Evolutionary conservation across 2,888 invertebrate genomes (phyloP).

Genomic region (Thysanoteuthis rhombus): DNA sequence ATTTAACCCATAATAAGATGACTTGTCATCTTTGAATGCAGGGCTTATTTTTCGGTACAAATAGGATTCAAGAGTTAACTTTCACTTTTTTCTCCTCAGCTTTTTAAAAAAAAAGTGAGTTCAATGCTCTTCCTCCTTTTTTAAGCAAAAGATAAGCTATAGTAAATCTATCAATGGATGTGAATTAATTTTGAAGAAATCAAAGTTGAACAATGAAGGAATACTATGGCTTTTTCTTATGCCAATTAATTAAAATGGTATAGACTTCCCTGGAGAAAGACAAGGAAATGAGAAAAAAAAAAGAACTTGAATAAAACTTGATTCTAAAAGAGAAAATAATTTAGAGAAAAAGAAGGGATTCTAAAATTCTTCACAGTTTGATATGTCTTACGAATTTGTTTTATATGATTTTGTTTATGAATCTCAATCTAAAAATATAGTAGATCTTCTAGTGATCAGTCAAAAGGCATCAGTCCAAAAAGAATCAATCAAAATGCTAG

Average conservation of each 20-base stretch:
- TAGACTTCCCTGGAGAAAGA: no score
- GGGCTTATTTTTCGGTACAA: no score
- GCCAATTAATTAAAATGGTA: no score
- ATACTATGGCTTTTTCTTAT: neutral
- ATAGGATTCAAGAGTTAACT: no score
- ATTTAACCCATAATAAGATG: neutral
- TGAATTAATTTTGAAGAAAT: neutral
- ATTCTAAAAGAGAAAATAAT: neutral
- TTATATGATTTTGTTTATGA: neutral
- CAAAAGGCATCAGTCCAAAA: no score
- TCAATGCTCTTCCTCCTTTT: neutral
- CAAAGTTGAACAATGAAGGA: neutral
- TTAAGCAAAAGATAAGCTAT: neutral
- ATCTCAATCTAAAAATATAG: neutral
- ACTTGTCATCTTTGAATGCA: no score
- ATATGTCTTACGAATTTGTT: no score
- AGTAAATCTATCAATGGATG: neutral
- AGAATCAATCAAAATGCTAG: no score
- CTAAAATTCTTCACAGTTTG: no score
- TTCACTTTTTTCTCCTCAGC: no score
- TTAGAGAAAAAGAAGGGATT: neutral
- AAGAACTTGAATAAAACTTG: neutral
- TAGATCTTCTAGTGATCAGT: neutral
- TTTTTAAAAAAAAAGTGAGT: neutral
- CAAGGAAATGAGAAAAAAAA: neutral